A percentile compares a stretch with the other conserved stretches of the same genome.
Conservation (phyloP, 2,113 vertebrate species). For the Alethe castanea region DNA sequence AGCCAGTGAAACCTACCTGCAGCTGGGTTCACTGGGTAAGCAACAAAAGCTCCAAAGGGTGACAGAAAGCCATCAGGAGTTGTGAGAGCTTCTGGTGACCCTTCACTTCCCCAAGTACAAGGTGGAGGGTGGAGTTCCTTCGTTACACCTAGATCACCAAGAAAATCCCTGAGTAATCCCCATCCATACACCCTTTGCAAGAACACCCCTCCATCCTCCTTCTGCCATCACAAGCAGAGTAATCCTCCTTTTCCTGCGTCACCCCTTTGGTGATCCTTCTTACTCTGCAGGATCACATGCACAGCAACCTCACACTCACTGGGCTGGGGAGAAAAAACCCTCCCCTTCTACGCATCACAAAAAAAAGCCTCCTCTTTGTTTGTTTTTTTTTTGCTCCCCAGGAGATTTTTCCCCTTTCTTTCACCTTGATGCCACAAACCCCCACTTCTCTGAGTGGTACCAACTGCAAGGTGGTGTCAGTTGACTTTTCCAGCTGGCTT, state of each 20-base stretch:
- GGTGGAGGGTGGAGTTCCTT: not conserved
- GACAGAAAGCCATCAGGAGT: not conserved
- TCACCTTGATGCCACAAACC: not conserved
- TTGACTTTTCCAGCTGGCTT: not conserved
- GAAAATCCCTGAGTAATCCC: conserved; percentile 20
- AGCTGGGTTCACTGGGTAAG: not conserved
- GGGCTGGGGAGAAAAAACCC: not conserved
- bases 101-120: not conserved
- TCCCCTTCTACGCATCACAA: not conserved
- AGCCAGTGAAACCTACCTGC: not conserved
- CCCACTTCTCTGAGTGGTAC: not conserved
- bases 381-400: not conserved
- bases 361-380: not conserved
- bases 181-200: not conserved
- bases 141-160: not conserved
- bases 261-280: conserved; percentile 37
- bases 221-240: conserved; percentile 33
- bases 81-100: not conserved
- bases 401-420: not conserved
- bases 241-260: conserved; percentile 34
- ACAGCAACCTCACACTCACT: not conserved
- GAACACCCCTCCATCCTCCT: not conserved
- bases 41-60: not conserved
- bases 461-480: not conserved
- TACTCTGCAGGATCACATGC: not conserved